A percentile compares a stretch with the other conserved stretches of the same genome.
phyloP scores from a whole-genome alignment of 1,140 invertebrate genomes.

The Acyrthosiphon pisum region DNA sequence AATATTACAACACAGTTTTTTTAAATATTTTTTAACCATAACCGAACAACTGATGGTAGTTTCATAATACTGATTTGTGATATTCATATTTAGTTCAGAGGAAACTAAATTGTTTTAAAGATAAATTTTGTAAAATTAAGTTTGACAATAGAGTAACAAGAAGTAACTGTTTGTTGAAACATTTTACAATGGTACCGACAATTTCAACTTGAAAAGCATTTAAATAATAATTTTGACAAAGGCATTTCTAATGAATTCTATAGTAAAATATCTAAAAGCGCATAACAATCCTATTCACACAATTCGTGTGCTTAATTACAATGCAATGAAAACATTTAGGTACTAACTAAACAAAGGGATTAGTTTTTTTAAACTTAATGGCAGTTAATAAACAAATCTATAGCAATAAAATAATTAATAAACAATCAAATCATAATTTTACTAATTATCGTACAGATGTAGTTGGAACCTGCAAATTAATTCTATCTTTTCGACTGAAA shows the following conservation, averaged over 20 bases:
- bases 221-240: background rate
- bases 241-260: background rate
- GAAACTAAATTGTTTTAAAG: background rate
- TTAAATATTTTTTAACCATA: background rate
- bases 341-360: background rate
- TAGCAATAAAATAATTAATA: no score
- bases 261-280: background rate
- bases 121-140: background rate
- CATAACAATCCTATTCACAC: background rate
- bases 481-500: no score
- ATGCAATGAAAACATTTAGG: background rate
- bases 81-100: background rate
- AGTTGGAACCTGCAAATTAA: no score
- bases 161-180: background rate
- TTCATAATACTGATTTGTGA: background rate
- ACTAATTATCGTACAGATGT: no score
- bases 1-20: background rate
- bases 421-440: background rate
- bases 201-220: background rate
- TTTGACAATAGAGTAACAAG: background rate
- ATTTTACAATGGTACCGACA: background rate
- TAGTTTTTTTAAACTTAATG: background rate
- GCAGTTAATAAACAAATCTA: background rate
- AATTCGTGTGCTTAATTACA: background rate
- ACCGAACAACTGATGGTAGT: background rate